Evolutionary conservation across 2,113 vertebrate genomes (phyloP).

Genomic region (Pomatorhinus ruficollis): DNA sequence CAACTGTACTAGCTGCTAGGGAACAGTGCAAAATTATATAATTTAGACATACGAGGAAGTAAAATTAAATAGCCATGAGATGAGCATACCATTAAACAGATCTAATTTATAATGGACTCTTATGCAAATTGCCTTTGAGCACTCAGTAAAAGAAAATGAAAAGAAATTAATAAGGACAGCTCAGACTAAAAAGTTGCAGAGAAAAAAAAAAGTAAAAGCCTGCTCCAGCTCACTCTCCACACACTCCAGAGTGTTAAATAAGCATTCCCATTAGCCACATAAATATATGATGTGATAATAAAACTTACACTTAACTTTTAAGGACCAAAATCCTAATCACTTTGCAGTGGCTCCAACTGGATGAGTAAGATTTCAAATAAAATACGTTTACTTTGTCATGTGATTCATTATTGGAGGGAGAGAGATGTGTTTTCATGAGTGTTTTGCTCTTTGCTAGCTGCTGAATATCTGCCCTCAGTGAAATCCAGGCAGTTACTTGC

Average conservation of each 20-base stretch:
- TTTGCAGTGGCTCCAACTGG: background rate
- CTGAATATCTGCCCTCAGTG: rapidly evolving
- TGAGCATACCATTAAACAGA: conserved; percentile 45
- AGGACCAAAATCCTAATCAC: background rate
- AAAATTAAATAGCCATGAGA: conserved; percentile 64
- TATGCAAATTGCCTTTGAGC: conserved; percentile 67
- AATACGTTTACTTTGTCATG: background rate
- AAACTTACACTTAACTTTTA: background rate
- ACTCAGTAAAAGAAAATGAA: conserved; percentile 47
- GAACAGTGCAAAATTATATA: conserved; percentile 23
- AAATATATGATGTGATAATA: background rate
- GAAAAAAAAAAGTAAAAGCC: background rate
- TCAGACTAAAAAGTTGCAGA: background rate
- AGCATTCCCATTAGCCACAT: background rate
- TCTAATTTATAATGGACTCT: conserved; percentile 53
- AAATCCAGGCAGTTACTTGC: background rate
- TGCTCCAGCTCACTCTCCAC: background rate
- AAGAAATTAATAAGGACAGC: conserved; percentile 53
- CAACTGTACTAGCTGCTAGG: conserved; percentile 7
- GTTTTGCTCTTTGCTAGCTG: background rate
- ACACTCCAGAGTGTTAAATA: conserved; percentile 3
- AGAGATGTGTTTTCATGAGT: background rate
- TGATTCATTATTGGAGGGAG: background rate
- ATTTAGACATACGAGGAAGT: conserved; percentile 31
- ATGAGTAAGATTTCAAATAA: background rate